Percentiles rank a stretch among this genome's conserved stretches.
phyloP scores from a whole-genome alignment of 2,113 vertebrate species.

The Sinocyclocheilus maitianheensis region DNA sequence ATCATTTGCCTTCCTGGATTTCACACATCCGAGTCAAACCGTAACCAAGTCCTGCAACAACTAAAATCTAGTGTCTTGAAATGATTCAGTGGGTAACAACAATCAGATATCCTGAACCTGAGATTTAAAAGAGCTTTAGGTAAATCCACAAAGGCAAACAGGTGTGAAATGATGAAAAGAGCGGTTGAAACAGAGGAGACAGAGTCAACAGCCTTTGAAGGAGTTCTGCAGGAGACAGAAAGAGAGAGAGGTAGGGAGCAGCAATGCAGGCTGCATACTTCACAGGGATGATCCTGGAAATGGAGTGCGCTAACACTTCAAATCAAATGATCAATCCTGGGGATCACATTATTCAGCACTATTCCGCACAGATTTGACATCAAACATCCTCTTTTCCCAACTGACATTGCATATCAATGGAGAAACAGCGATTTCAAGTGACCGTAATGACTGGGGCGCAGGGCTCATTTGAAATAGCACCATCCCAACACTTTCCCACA shows the following conservation, averaged over 20 bases:
- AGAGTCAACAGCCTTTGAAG: slow-evolving; percentile 29
- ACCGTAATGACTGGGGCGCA: not conserved
- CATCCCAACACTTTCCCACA: slow-evolving; percentile 31
- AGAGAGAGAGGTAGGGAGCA: not conserved
- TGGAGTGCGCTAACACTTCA: slow-evolving; percentile 1
- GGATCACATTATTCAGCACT: not conserved
- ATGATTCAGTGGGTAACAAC: slow-evolving; percentile 25
- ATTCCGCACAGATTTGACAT: not conserved
- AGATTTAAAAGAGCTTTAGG: slow-evolving; percentile 38
- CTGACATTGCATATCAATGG: not conserved
- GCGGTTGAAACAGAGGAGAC: not conserved
- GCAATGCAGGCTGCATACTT: not conserved
- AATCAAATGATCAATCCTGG: slow-evolving; percentile 24
- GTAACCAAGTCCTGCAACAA: slow-evolving; percentile 21
- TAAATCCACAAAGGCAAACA: slow-evolving; percentile 37
- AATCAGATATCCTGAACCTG: slow-evolving; percentile 41
- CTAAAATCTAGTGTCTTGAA: slow-evolving; percentile 13
- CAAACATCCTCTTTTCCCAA: not conserved
- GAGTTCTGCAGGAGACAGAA: not conserved
- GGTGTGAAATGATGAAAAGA: slow-evolving; percentile 36
- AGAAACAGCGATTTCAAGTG: not conserved
- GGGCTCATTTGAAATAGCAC: slow-evolving; percentile 40
- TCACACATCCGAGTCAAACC: slow-evolving; percentile 6
- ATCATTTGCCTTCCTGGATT: not conserved
- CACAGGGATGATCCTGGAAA: slow-evolving; percentile 9